phyloP scores from a whole-genome alignment of 1,140 invertebrate genomes.

The Subanguina moxae region DNA sequence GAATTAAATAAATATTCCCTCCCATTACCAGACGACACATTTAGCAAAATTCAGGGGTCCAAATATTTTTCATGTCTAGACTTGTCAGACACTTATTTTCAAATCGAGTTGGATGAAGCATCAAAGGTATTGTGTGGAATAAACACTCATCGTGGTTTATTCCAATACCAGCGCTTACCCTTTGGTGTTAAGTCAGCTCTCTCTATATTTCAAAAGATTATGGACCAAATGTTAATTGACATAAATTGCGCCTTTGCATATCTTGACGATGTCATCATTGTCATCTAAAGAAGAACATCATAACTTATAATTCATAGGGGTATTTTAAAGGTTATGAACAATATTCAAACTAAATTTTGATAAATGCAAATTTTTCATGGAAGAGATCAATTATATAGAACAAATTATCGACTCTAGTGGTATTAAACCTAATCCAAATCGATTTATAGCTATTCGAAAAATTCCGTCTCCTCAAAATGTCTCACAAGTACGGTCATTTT shows the following conservation, averaged over 20 bases:
- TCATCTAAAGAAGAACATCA: no score
- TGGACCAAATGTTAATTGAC: slow-evolving; percentile 59
- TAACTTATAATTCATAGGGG: background rate
- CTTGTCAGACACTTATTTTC: slow-evolving; percentile 43
- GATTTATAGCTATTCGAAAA: no score
- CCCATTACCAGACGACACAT: slow-evolving; percentile 37
- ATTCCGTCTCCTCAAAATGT: no score
- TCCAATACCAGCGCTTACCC: slow-evolving; percentile 58
- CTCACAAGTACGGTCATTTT: no score
- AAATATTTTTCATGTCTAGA: slow-evolving; percentile 35
- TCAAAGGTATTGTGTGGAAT: slow-evolving; percentile 30
- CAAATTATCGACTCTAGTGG: background rate
- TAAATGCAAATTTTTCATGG: background rate
- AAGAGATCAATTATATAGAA: background rate
- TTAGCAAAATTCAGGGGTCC: slow-evolving; percentile 30
- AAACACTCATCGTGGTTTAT: slow-evolving; percentile 42
- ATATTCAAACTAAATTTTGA: background rate
- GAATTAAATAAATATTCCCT: slow-evolving; percentile 33
- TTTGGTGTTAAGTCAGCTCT: slow-evolving; percentile 63
- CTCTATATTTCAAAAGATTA: slow-evolving; percentile 44
- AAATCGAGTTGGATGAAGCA: slow-evolving; percentile 28
- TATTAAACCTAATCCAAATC: background rate
- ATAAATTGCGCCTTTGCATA: slow-evolving; percentile 38
- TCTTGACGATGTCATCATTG: slow-evolving; percentile 36
- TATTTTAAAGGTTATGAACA: slow-evolving; percentile 15